Evolutionary conservation across 2,113 vertebrate species (phyloP), one percentile per base, ranked within the genome.

Genomic region (Hylia prasina): DNA sequence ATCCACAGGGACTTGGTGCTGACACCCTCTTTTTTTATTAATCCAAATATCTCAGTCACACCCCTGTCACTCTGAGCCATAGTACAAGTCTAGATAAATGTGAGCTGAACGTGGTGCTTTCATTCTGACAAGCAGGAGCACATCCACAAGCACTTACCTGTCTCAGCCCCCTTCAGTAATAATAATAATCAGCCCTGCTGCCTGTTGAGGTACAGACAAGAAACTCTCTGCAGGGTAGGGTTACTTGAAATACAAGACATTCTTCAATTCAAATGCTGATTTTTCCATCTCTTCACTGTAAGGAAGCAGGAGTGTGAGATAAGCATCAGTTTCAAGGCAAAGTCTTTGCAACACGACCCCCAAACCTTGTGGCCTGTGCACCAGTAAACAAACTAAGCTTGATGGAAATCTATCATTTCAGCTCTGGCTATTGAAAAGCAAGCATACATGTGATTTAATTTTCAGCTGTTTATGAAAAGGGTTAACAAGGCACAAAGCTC

Each of bases 211-310:
- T 64, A 66, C 16, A 89, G 56, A 82, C 35, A 64, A 57, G 24
- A 68, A 64, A 27, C 15, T 39, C 42, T 80, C 73, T 30, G 31
- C 42, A 53, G 64, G 51, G 21, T 68, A 87, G 53, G 25, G 56
- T 94, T 91, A 93, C 45, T 0, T 71, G 88, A 95, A 95, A 94
- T 44, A 63, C 53, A 89, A 94, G 93, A 54, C 64, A 61, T 71
- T 64, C 42, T 66, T 91, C 70, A 40, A 56, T 90, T 88, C 68
- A 82, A 56, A 76, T 2, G n/a, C 30, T 78, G 39, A 47, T 82
- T 86, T 86, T 94, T 94, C 79, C 37, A n/a, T 78, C 82, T 75
- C 58, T 93, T 82, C 35, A 6, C 53, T 47, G 51, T 73, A 44
- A 79, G 75, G 61, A 54, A 50, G 17, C 22, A 70, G 47, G 1